Evolutionary conservation across 2,113 vertebrate genomes (phyloP).

Genomic region (Octodon degus): DNA sequence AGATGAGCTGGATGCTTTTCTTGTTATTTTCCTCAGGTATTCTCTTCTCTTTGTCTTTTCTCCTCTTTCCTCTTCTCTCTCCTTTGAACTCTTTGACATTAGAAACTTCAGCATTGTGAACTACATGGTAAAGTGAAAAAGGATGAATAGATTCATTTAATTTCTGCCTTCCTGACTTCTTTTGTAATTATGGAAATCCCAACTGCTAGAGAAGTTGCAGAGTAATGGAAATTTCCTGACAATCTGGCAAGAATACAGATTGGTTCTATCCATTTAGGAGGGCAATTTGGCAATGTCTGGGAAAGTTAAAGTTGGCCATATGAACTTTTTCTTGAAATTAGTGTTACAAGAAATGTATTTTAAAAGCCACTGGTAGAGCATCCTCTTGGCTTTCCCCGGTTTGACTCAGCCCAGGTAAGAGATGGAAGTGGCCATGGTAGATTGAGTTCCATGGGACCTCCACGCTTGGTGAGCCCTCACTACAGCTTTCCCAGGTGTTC

Average conservation of each 20-base stretch:
- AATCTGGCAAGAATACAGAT: not conserved
- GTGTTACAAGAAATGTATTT: not conserved
- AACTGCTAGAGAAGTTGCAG: not conserved
- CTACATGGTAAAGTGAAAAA: accelerated
- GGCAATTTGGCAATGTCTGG: not conserved
- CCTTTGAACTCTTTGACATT: not conserved
- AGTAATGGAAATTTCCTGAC: not conserved
- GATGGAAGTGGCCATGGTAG: not conserved
- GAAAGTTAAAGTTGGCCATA: not conserved
- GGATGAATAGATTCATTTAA: not conserved
- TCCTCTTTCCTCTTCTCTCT: not conserved
- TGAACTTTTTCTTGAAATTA: not conserved
- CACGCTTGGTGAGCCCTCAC: not conserved
- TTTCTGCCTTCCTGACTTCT: not conserved
- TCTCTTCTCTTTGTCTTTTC: not conserved
- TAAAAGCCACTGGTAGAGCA: not conserved
- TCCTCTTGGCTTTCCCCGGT: not conserved
- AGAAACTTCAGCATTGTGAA: not conserved
- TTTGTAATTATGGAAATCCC: not conserved
- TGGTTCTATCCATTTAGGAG: not conserved
- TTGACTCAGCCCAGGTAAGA: not conserved
- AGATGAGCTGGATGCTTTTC: not conserved
- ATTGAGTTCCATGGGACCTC: not conserved
- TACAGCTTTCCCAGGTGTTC: too few relatives aligned
- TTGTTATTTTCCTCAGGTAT: not conserved